Evolutionary conservation across 2,113 vertebrate genomes (phyloP).

Genomic region (Hystrix cristata): DNA sequence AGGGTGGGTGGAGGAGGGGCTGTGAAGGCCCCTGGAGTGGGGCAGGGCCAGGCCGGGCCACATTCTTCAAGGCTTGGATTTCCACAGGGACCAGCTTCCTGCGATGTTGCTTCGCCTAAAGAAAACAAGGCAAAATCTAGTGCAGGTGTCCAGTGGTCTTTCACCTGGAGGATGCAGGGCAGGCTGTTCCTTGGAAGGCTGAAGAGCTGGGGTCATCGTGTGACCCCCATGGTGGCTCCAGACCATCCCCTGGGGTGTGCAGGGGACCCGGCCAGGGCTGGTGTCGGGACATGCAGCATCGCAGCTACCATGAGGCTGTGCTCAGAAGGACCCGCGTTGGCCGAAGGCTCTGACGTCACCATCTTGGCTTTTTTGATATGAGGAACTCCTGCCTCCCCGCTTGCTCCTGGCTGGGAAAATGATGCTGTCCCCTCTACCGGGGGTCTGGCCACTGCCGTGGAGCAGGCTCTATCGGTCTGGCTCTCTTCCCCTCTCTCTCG

Average conservation of each 20-base stretch:
- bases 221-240: background rate
- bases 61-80: conserved; percentile 56
- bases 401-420: background rate
- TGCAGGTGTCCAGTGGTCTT: background rate
- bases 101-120: background rate
- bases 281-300: background rate
- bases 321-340: rapidly evolving
- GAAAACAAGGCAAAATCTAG: conserved; percentile 51
- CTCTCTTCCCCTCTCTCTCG: background rate
- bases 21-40: background rate
- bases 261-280: background rate
- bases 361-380: background rate
- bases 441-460: background rate
- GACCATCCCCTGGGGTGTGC: background rate
- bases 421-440: background rate
- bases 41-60: background rate
- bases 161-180: background rate
- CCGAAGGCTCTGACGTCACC: background rate
- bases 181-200: background rate
- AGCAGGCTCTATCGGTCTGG: too few species aligned
- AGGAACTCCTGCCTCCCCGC: background rate
- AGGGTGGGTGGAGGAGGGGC: background rate
- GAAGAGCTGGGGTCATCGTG: background rate
- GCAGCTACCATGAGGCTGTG: background rate
- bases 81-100: background rate